Base-by-base conservation (phyloP, 2,888 invertebrate genomes). In the Cotesia congregata region DNA sequence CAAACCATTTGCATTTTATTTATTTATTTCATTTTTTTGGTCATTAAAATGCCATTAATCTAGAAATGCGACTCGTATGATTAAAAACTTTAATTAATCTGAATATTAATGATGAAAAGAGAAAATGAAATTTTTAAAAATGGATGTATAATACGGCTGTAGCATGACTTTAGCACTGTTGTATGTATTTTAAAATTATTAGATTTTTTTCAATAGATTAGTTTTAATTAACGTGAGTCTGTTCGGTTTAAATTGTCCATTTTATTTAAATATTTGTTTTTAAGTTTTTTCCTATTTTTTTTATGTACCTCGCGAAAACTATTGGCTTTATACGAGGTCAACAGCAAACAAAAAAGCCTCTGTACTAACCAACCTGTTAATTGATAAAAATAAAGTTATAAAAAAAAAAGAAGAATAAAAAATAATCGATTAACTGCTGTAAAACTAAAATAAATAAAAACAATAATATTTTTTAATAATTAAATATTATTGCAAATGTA, bases 381-480 rank as follows among this genome's bases (percentile, higher is more conserved):
- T 9, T 50, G 50, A 12, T 50, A 12, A 50, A 50, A 50, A 38
- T 9, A 61, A 64, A 30, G 60, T 60, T 60, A 60, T 60, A 59
- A 39, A 38, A 15, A 61, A 64, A 20, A n/a, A 68, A 39, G 67
- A 69, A 20, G 5, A 4, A n/a, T 17, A 74, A 6, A 72, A 30
- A 65, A 65, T 72, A 64, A 74, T 75, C 62, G 61, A 73, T 77
- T 76, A 68, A 74, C 69, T 77, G 77, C 79, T 80, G 50, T 50
- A 50, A 50, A 9, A 50, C 50, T 12, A 50, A 7, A 50, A 12
- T 50, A 50, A 50, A 50, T 12, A 50, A 50, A 50, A 50, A 6
- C 50, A 9, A 62, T 17, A 62, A 62, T 62, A 62, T 17, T 62
- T 62, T 5, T 15, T 5, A 17, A 17, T 6, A 15, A 15, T 62